Percentiles rank a stretch among this genome's conserved stretches.
These are phyloP conservation scores for Graphium colonna DNA, from an alignment of 2,888 invertebrate genomes.

Conservation along the genomic window DNA sequence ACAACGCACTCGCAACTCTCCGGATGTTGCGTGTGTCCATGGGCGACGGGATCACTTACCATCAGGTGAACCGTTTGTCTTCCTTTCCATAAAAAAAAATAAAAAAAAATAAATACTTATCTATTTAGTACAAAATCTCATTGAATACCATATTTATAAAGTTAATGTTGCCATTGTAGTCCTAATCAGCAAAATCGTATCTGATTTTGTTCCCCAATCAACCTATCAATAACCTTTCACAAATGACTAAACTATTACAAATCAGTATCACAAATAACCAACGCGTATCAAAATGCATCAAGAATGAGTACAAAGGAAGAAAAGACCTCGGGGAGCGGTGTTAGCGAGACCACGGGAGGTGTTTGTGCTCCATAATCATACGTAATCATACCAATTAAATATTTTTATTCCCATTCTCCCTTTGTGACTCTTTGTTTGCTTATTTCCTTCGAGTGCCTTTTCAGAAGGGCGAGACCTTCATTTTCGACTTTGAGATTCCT, in stretches of 20 bases:
- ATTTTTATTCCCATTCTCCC: slow-evolving; percentile 69
- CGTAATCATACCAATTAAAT: slow-evolving; percentile 75
- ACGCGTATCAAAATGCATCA: slow-evolving; percentile 7
- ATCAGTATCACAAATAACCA: slow-evolving; percentile 10
- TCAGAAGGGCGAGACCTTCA: slow-evolving; percentile 26
- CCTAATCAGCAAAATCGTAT: no score
- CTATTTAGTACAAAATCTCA: no score
- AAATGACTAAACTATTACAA: not conserved
- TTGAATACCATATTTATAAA: no score
- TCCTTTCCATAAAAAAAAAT: no score
- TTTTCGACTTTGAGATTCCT: slow-evolving; percentile 28
- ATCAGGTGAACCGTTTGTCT: no score
- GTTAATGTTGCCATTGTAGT: no score
- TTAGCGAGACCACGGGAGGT: slow-evolving; percentile 56
- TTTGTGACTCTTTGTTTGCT: slow-evolving; percentile 60
- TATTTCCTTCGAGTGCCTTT: slow-evolving; percentile 57
- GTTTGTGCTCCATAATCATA: slow-evolving; percentile 65
- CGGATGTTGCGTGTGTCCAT: no score
- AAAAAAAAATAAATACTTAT: no score
- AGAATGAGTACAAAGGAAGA: slow-evolving; percentile 20
- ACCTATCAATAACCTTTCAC: not conserved
- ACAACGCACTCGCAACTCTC: no score
- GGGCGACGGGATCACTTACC: no score
- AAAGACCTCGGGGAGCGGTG: slow-evolving; percentile 33
- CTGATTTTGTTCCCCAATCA: no score